A percentile compares a stretch with the other conserved stretches of the same genome.
Conservation (phyloP, 1,140 invertebrate species). For the Dendrolimus punctatus region DNA sequence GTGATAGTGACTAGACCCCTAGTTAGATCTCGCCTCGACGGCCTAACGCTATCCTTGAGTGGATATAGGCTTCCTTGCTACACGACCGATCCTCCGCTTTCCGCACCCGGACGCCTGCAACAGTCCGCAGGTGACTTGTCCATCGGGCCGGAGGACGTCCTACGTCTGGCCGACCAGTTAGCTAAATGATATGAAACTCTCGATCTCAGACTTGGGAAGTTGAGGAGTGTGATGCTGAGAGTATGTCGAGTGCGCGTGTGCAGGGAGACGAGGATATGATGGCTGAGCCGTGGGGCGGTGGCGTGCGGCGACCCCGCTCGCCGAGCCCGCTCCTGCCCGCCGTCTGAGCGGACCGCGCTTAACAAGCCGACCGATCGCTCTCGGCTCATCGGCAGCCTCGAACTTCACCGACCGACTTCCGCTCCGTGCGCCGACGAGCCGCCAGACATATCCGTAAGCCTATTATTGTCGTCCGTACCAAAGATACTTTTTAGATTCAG, state of each 20-base stretch:
- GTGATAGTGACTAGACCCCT: slow-evolving; percentile 12
- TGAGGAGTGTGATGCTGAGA: slow-evolving; percentile 67
- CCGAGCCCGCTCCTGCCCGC: slow-evolving; percentile 57
- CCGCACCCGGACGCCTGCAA: too few relatives aligned
- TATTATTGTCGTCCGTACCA: slow-evolving; percentile 21
- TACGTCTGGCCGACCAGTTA: neutral
- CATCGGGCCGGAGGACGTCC: neutral
- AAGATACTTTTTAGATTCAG: neutral
- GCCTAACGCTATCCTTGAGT: slow-evolving; percentile 21
- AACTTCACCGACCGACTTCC: neutral
- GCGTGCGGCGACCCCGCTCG: slow-evolving; percentile 47
- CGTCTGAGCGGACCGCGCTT: slow-evolving; percentile 28
- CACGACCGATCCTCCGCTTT: too few relatives aligned
- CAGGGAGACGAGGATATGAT: slow-evolving; percentile 71
- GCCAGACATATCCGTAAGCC: slow-evolving; percentile 27
- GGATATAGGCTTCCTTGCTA: too few relatives aligned
- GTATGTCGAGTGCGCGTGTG: slow-evolving; percentile 69
- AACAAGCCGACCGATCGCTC: slow-evolving; percentile 17
- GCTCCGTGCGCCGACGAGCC: slow-evolving; percentile 5
- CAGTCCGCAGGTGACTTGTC: neutral
- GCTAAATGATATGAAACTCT: slow-evolving; percentile 56
- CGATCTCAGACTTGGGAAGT: slow-evolving; percentile 69
- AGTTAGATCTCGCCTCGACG: slow-evolving; percentile 1
- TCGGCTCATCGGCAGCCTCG: slow-evolving; percentile 27
- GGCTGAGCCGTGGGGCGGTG: slow-evolving; percentile 52